These are phyloP conservation scores for Pygoscelis antarcticus DNA, from an alignment of 2,113 vertebrate genomes.

Conservation along the genomic window DNA sequence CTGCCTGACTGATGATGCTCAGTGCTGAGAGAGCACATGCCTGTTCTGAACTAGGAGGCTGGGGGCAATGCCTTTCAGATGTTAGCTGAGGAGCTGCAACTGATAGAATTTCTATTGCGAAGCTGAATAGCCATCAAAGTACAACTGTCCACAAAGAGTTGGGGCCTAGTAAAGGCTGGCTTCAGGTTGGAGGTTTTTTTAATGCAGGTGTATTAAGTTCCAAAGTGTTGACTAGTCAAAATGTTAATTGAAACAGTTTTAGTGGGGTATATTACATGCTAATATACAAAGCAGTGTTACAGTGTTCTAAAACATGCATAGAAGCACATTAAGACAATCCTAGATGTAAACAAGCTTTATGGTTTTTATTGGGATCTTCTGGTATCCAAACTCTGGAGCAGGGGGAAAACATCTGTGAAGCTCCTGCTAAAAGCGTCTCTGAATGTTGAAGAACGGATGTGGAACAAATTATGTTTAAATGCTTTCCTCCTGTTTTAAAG, in stretches of 20 bases:
- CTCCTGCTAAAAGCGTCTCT: neutral
- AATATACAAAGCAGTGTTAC: neutral
- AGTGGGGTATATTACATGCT: neutral
- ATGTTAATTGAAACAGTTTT: neutral
- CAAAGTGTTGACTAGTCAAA: neutral
- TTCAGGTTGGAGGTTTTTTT: too few relatives aligned
- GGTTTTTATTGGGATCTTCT: neutral
- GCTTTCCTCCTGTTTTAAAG: neutral
- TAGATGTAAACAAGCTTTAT: neutral
- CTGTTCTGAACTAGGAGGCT: neutral
- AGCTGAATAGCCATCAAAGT: neutral
- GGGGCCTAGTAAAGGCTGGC: neutral
- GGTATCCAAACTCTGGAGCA: neutral
- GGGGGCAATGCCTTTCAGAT: too few relatives aligned
- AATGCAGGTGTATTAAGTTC: neutral
- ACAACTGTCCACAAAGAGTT: too few relatives aligned
- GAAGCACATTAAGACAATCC: neutral
- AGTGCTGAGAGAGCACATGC: fast-evolving
- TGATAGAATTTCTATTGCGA: neutral
- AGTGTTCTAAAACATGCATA: neutral
- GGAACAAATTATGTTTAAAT: fast-evolving
- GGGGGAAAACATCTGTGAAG: neutral
- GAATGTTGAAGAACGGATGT: neutral
- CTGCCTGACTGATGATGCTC: neutral
- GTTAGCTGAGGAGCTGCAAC: neutral